These are phyloP conservation scores for Scaptomyza parva DNA, from an alignment of 2,888 invertebrate genomes.

Conservation along the genomic window DNA sequence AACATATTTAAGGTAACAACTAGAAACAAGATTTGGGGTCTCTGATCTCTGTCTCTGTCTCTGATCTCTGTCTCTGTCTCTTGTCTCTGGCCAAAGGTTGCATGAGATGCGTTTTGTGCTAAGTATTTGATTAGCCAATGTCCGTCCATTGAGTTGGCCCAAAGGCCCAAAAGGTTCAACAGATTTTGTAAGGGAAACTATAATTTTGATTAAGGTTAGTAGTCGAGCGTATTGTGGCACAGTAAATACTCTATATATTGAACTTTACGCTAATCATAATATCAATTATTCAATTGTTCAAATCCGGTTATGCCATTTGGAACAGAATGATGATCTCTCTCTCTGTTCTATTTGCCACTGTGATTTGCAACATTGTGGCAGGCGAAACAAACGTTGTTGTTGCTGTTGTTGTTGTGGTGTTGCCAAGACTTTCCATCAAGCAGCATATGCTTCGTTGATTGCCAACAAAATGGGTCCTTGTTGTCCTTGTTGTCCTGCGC, in stretches of 20 bases:
- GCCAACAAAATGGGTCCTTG: conserved; percentile 28
- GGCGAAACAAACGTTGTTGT: conserved; percentile 39
- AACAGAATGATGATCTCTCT: conserved; percentile 28
- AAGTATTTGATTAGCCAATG: conserved; percentile 27
- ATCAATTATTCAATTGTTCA: conserved; percentile 4
- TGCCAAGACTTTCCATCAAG: conserved; percentile 37
- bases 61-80: too few relatives aligned
- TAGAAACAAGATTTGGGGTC: conserved; percentile 19
- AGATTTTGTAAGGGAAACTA: not conserved
- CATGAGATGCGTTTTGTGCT: conserved; percentile 53
- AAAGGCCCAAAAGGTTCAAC: conserved; percentile 24
- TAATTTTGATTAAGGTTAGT: conserved; percentile 32
- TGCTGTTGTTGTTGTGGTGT: conserved; percentile 1
- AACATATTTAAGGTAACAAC: conserved; percentile 15
- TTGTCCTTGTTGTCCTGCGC: conserved; percentile 5
- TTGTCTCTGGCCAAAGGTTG: conserved; percentile 54
- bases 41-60: conserved; percentile 28
- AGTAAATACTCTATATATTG: conserved; percentile 12
- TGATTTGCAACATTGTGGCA: conserved; percentile 25
- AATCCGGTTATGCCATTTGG: conserved; percentile 9
- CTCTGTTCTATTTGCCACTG: conserved; percentile 33
- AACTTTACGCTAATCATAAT: conserved; percentile 12
- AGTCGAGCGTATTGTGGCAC: too few relatives aligned
- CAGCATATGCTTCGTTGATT: conserved; percentile 51
- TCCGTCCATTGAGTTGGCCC: conserved; percentile 3